phyloP scores from a whole-genome alignment of 2,888 invertebrate species.

The Eugnorisma glareosa region DNA sequence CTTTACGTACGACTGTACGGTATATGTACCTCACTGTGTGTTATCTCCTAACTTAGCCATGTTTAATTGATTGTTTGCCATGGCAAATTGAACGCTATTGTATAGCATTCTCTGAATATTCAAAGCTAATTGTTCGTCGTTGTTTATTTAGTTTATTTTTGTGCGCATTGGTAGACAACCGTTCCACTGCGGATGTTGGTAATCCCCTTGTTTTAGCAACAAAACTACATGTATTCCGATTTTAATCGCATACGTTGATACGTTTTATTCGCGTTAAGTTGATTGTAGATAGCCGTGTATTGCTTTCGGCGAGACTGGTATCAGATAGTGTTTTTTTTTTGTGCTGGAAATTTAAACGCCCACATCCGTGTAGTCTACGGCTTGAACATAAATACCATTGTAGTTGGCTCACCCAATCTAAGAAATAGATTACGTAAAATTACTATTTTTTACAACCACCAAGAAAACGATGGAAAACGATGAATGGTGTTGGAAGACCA shows the following conservation, averaged over 20 bases:
- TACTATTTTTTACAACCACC: no score
- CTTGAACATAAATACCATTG: background rate
- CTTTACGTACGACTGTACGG: no score
- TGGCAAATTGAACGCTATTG: conserved; percentile 21
- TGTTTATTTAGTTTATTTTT: conserved; percentile 51
- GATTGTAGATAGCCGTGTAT: conserved; percentile 36
- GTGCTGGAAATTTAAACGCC: background rate
- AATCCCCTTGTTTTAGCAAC: conserved; percentile 50
- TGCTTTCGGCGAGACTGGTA: conserved; percentile 12
- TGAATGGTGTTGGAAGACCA: no score
- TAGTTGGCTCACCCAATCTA: background rate
- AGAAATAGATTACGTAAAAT: background rate
- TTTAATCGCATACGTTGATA: conserved; percentile 41
- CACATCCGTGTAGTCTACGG: conserved; percentile 2
- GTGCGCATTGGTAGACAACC: conserved; percentile 27
- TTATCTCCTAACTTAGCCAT: background rate
- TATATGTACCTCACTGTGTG: no score
- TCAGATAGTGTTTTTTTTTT: conserved; percentile 17
- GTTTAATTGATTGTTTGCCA: conserved; percentile 4
- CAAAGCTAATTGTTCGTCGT: conserved; percentile 33
- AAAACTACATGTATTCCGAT: conserved; percentile 44
- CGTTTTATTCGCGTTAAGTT: conserved; percentile 34
- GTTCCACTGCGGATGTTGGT: conserved; percentile 41
- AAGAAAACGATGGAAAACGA: no score
- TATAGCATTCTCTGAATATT: conserved; percentile 17